Base-by-base conservation (phyloP, 2,113 vertebrate species). In the Pagrus major region DNA sequence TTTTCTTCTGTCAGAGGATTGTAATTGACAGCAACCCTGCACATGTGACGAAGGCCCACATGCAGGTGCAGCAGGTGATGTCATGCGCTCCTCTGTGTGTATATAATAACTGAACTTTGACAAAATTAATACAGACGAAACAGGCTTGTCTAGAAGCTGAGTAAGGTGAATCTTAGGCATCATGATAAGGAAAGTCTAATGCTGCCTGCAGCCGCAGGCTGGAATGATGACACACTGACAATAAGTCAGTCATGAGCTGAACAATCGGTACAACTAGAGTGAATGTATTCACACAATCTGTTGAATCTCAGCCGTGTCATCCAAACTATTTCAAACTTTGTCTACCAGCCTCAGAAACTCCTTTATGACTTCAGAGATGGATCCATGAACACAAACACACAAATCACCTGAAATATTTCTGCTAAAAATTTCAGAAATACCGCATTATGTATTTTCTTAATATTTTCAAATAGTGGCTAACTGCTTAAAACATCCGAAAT, bases 181-280 rank as follows among this genome's bases (percentile, higher is more conserved):
- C 37, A 71, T 4, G 31, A 41, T 72, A 18, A 69, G 21, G 14
- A 25, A 11, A 83, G n/a, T n/a, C n/a, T n/a, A 75, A 67, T 54
- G 3, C 12, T 31, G 3, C 12, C 33, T 42, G 46, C 51, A 67
- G 37, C 23, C 33, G 16, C 44, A 47, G 2, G 16, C 4, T 35
- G 10, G 9, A 42, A 37, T 51, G 1, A 27, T 52, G 35, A 58
- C 3, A 1, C 14, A 15, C 18, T 21, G 29, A 52, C 6, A 20
- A 20, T 63, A 44, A 33, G 15, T 47, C 23, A 64, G 69, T n/a
- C n/a, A 72, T 51, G 9, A 3, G 4, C 18, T 42, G 2, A 42
- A 39, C 39, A 39, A 11, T 33, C 41, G 2, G 27, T 23, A 8
- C 1, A 20, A 12, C 49, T 33, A 44, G 15, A 29, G 5, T 27